phyloP scores from a whole-genome alignment of 53 echinoderm and acorn worm species.

The Zoroaster sp. region DNA sequence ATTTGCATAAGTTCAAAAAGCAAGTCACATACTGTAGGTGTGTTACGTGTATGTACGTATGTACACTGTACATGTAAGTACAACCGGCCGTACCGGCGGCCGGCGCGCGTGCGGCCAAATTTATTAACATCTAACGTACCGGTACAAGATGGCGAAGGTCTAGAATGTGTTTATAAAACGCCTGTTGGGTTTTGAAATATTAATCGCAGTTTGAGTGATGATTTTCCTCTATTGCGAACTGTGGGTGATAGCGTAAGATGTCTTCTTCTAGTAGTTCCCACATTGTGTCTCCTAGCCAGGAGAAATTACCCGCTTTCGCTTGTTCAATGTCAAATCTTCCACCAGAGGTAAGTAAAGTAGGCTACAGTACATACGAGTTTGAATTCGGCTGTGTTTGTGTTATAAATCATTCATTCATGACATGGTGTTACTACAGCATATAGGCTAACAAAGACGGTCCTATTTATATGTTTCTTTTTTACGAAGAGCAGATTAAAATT shows the following conservation, averaged over 20 bases:
- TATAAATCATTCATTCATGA: not conserved
- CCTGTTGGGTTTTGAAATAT: not conserved
- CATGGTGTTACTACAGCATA: no score
- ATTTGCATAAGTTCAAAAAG: not conserved
- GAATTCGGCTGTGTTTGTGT: not conserved
- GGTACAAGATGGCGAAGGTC: not conserved
- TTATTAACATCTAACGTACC: no score
- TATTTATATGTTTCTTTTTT: no score
- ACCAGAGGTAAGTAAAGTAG: conserved; percentile 73
- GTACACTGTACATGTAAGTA: no score
- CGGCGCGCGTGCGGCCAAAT: no score
- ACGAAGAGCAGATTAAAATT: no score
- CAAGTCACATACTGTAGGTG: no score
- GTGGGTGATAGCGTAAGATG: conserved; percentile 15
- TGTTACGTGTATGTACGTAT: no score
- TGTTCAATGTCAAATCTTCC: conserved; percentile 90
- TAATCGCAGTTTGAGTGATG: conserved; percentile 4
- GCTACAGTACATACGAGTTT: not conserved
- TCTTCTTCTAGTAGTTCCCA: not conserved
- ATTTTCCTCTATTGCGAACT: not conserved
- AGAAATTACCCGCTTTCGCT: conserved; percentile 51
- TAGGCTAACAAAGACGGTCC: no score
- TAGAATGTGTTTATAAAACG: not conserved
- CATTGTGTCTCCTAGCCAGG: not conserved
- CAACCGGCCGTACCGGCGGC: no score